Evolutionary conservation across 2,888 invertebrate genomes (phyloP), one percentile per base, ranked within the genome.

Genomic region (Taphrorychus bicolor): DNA sequence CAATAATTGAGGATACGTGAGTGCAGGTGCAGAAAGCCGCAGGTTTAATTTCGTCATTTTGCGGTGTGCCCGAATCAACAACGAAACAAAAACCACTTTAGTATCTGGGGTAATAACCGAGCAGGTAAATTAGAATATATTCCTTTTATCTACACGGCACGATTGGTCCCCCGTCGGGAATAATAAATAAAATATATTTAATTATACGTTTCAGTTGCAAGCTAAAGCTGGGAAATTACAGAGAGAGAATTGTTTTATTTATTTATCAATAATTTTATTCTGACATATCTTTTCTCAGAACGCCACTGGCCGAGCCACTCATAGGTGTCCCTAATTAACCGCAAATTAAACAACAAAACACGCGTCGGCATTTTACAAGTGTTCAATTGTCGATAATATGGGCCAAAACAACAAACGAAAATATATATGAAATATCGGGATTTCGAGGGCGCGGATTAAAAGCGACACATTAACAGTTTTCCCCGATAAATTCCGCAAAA

Each of bases 401-500:
- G 32, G 32, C 32, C 32, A 11, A 32, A 32, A 32, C 32, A 32
- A 32, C 32, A 32, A 32, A 32, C 32, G 32, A 32, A 32, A 32
- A 32, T 32, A 32, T 32, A 32, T 32, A 32, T 45, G 56, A 63
- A 63, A 63, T 63, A 57, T 56, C 56, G 54, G 5, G 51, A 22
- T 17, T 32, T 32, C 45, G 45, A 17, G 14, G 19, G 22, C 18
- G 19, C 32, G 61, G 61, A 62, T 63, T 63, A 63, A 57, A 24
- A 41, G 63, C 49, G 42, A 57, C 58, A 41, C 64, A 58, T 64
- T 64, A 65, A 65, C 65, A 65, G 59, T 65, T 65, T 57, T 60
- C 61, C 65, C 66, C 66, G 61, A 68, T 68, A 68, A 68, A 68
- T 68, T 63, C 54, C 59, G 48, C 59, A 57, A 70, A 70, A 70